Base-by-base conservation (phyloP, 2,113 vertebrate species). In the Labrus mixtus region DNA sequence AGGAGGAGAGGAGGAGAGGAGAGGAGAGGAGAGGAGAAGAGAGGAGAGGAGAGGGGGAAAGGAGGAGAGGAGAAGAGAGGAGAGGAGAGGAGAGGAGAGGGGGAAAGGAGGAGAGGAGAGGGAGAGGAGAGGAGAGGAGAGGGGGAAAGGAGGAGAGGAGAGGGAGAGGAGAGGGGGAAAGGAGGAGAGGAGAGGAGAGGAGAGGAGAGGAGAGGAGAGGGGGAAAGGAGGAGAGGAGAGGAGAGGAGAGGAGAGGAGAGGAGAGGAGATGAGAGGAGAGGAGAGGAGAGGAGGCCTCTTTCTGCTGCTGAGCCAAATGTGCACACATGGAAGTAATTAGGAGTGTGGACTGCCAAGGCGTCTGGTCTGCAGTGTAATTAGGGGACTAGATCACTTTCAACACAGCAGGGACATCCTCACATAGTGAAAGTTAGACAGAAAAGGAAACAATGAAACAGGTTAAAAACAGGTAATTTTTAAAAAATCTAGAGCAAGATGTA, bases 301-400 rank as follows among this genome's bases (percentile, higher is more conserved):
- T 67, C 58, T 10, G 68, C 65, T 48, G 58, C 68, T 29, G 73
- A 77, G 83, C 86, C 84, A 79, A 84, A 66, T 58, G 74, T 46
- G 17, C 70, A 88, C 92, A 92, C 70, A 89, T 91, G 90, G 87
- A 92, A 84, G 83, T 78, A 76, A 89, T 93, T 89, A 91, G 19
- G 19, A 56, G 37, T 53, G 83, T 17, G 78, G 61, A 86, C 76
- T 86, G 89, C 81, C 88, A 81, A 61, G 59, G 79, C 88, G 87
- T 91, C 91, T 89, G 82, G 84, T 78, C 74, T 62, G 62, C 8
- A 33, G 87, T 25, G 39, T 89, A 90, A 92, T 92, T 82, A 90
- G 61, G 82, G 73, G 88, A 92, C 92, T 68, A 88, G 81, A 92
- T 90, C 85, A 87, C 84, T 85, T 88, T 86, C 70, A 89, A 81